Evolutionary conservation across 2,797 vertebrate genomes (phyloP).

Genomic region (Xenentodon cancila): DNA sequence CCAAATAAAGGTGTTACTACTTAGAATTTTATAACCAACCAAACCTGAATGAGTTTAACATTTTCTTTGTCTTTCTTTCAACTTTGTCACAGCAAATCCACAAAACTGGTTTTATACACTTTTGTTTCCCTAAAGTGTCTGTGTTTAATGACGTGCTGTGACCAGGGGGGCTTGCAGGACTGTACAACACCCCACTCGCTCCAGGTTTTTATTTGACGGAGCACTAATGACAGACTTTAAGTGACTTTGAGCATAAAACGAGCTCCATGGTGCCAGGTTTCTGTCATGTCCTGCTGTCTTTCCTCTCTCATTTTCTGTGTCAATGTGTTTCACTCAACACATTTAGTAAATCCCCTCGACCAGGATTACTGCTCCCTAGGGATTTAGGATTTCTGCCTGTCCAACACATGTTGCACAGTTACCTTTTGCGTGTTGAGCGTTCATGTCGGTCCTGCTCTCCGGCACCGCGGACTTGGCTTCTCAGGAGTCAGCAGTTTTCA

Average conservation of each 20-base stretch:
- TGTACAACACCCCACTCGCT: no score
- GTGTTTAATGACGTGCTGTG: no score
- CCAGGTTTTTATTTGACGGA: no score
- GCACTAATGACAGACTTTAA: no score
- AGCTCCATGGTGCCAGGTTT: constrained; percentile 10
- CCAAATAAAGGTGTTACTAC: no score
- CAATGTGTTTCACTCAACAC: constrained; percentile 52
- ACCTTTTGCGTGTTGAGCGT: constrained; percentile 29
- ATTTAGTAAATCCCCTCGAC: constrained; percentile 85
- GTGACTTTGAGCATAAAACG: constrained; percentile 1
- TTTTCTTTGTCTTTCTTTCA: no score
- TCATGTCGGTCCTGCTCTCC: constrained; percentile 10
- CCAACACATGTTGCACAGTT: constrained; percentile 74
- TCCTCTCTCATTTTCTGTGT: constrained; percentile 23
- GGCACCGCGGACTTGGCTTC: not conserved
- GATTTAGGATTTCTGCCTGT: constrained; percentile 85
- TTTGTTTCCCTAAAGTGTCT: no score
- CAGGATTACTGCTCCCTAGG: constrained; percentile 86
- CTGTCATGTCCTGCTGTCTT: constrained; percentile 3
- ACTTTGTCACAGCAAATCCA: no score
- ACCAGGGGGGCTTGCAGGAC: no score
- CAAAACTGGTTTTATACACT: no score
- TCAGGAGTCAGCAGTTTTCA: constrained; percentile 21
- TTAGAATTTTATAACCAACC: no score
- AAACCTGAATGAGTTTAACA: no score